Evolutionary conservation across 2,888 invertebrate species (phyloP), one percentile per base, ranked within the genome.

Genomic region (Hypomecis atomaria): DNA sequence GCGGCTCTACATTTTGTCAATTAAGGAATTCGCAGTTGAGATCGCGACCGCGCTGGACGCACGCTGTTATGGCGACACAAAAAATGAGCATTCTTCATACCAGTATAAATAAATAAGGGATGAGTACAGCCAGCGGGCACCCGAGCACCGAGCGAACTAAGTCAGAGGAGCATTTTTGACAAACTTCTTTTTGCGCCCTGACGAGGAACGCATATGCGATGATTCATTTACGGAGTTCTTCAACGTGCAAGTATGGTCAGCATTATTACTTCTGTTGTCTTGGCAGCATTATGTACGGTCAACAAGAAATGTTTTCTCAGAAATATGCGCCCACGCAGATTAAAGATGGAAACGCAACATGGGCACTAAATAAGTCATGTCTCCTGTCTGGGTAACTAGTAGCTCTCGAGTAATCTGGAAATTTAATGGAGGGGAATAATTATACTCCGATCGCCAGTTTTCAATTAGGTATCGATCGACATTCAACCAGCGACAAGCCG

Each of bases 71-170:
- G 81, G 82, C 75, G 65, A 59, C 69, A 84, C 87, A 90, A 91
- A 91, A 91, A 89, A 81, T 77, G 75, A 74, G 83, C 86, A 91
- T 91, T 89, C 91, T 82, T 90, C 86, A 87, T 90, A 89, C 89
- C 89, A 83, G 89, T 88, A 89, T 90, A 90, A 88, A 91, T 91
- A 92, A 92, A 92, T 91, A 92, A 90, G 89, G 89, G 89, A 91
- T 92, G 91, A 91, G 89, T 87, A 82, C 84, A 78, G 79, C 73
- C 81, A 81, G 79, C 78, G 79, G 82, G 76, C 78, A 78, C 77
- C 65, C 69, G 74, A 77, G 76, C 82, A 73, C 82, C 76, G 81
- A 79, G 79, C 82, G 78, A 83, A 86, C 87, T 87, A 85, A 88
- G 86, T 84, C 87, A 85, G 84, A 78, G 67, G 64, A 82, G 82